Evolutionary conservation across 1,140 invertebrate species (phyloP), one percentile per base, ranked within the genome.

Genomic region (Leptinotarsa defecta): DNA sequence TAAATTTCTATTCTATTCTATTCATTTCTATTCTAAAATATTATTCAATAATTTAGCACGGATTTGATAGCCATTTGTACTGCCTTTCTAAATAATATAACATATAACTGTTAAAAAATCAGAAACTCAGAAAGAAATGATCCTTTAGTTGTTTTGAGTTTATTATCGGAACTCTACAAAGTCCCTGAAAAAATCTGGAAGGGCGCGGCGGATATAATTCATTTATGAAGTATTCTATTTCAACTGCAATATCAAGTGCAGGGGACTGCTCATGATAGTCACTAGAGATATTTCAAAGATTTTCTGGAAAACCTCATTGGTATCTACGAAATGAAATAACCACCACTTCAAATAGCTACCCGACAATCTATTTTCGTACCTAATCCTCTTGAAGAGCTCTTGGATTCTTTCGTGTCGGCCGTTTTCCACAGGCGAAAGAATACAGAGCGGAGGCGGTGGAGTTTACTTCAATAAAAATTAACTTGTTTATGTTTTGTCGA

Each of bases 401-500:
- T 27, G 13, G 65, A 24, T 68, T 68, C 24, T 68, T 68, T 68
- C 65, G 24, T 24, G 65, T 68, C 65, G 65, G 65, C 24, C 24
- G 65, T 15, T 68, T 68, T 68, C 65, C 65, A 24, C 65, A 43
- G 65, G 65, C 65, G 65, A 15, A 34, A 68, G 22, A 68, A 43
- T 17, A 68, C 24, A 17, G 24, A 27, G 24, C 17, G 24, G 17
- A 22, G 65, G 65, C 43, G 65, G 65, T 22, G 27, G 15, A 19
- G 65, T 24, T 17, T 57, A 24, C 65, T 43, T 24, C 65, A n/a
- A 27, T 27, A 68, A 68, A 68, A 68, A 68, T 68, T 68, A 68
- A 68, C 19, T 68, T 68, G 65, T 68, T 68, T 27, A 68, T 68
- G 11, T 68, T n/a, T 68, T 68, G 65, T 43, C 8, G 65, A 43